Evolutionary conservation across 2,797 vertebrate genomes (phyloP), one percentile per base, ranked within the genome.

Genomic region (Halcyon smyrnensis): DNA sequence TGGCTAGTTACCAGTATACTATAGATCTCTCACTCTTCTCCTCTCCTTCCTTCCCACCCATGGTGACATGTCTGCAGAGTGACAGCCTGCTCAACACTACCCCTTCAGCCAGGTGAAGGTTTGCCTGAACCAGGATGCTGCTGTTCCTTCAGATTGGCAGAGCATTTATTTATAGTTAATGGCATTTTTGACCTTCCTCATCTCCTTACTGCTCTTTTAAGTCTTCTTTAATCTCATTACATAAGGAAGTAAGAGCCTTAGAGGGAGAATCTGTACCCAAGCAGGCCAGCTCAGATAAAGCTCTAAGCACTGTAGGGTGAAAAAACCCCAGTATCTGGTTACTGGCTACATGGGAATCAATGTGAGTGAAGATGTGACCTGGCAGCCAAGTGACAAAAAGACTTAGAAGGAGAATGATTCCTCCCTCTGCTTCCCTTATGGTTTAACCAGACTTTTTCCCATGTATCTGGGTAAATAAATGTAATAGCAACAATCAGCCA

Each of bases 141-240:
- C 28, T 48, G 54, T 68, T 45, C 34, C 27, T 90, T 82, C n/a
- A 30, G 68, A 59, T 25, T 77, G 25, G 43, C 59, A 48, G 53
- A 78, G 53, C 45, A 23, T 83, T 83, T 89, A 87, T 93, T 96
- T 94, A 80, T 79, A 74, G 81, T 60, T 60, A 82, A 74, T n/a
- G 63, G 56, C 68, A 91, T 75, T 90, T 94, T 94, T 94, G 57
- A 92, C 84, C 89, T 95, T 93, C 87, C 65, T 86, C 50, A 80
- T 91, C 89, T 91, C 71, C 87, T 94, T 91, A 77, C 64, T 91
- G 60, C 45, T 94, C 90, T 85, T 93, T 89, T 92, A 96, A 96
- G 34, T 85, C 93, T 83, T 32, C 68, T 92, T 93, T 87, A 96
- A 96, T 96, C 92, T 96, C 81, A 94, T 96, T 96, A 85, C 78